Evolutionary conservation across 2,797 vertebrate genomes (phyloP).

Genomic region (Malacoctenus gilli): DNA sequence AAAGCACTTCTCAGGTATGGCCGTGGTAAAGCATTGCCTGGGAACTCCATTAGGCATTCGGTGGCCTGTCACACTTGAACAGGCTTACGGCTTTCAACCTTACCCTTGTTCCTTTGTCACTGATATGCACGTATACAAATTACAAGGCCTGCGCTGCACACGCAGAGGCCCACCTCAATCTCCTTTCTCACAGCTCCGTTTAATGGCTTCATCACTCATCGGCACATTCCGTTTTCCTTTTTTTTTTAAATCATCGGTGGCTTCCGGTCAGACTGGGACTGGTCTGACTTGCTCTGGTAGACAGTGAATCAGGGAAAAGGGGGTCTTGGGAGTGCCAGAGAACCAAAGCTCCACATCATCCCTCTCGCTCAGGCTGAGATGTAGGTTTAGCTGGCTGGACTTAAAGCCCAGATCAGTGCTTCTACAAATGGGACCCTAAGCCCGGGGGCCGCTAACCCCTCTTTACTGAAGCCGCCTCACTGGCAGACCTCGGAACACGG

Average conservation of each 20-base stretch:
- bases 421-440: slow-evolving; percentile 54
- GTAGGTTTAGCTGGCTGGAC: slow-evolving; percentile 56
- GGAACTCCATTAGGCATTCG: slow-evolving; percentile 61
- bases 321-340: slow-evolving; percentile 51
- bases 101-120: slow-evolving; percentile 65
- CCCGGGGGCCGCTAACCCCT: slow-evolving; percentile 44
- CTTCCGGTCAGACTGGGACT: slow-evolving; percentile 37
- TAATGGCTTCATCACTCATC: slow-evolving; percentile 72
- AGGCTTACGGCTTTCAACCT: slow-evolving; percentile 62
- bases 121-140: slow-evolving; percentile 72
- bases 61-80: slow-evolving; percentile 59
- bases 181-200: slow-evolving; percentile 41
- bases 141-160: slow-evolving; percentile 43
- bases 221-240: slow-evolving; percentile 10
- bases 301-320: slow-evolving; percentile 52
- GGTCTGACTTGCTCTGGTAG: slow-evolving; percentile 54
- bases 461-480: slow-evolving; percentile 56
- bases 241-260: slow-evolving; percentile 23
- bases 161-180: slow-evolving; percentile 49
- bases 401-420: slow-evolving; percentile 62
- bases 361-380: slow-evolving; percentile 55
- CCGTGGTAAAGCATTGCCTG: slow-evolving; percentile 25
- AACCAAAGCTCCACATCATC: slow-evolving; percentile 64
- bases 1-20: slow-evolving; percentile 36
- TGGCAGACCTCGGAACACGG: slow-evolving; percentile 26